Evolutionary conservation across 2,888 invertebrate species (phyloP).

Genomic region (Acleris laterana): DNA sequence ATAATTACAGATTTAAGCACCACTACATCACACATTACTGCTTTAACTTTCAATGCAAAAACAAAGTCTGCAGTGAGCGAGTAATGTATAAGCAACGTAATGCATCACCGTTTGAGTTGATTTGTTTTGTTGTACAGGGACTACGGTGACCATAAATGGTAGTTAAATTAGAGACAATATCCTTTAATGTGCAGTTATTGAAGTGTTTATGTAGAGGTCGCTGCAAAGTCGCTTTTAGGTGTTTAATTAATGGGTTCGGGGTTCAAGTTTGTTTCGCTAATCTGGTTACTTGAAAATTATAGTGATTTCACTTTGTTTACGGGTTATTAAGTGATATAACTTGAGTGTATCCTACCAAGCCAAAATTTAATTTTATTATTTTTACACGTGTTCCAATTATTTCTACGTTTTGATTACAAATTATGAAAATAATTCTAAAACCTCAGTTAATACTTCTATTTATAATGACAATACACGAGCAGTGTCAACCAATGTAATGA

Average conservation of each 20-base stretch:
- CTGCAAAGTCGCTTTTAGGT: constrained; percentile 56
- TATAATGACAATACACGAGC: too few relatives aligned
- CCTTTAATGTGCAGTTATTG: constrained; percentile 78
- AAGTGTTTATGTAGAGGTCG: constrained; percentile 72
- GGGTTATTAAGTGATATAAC: not conserved
- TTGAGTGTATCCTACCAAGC: not conserved
- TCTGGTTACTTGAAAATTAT: constrained; percentile 5
- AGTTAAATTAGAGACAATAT: constrained; percentile 78
- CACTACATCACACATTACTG: constrained; percentile 36
- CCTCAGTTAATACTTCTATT: too few relatives aligned
- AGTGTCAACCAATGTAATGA: too few relatives aligned
- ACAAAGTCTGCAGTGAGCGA: constrained; percentile 27
- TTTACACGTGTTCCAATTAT: too few relatives aligned
- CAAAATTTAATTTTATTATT: too few relatives aligned
- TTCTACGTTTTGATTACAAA: too few relatives aligned
- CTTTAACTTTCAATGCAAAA: not conserved
- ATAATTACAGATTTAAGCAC: constrained; percentile 7
- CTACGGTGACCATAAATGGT: constrained; percentile 77
- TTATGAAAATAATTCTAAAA: too few relatives aligned
- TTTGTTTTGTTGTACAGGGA: constrained; percentile 50
- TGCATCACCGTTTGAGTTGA: constrained; percentile 14
- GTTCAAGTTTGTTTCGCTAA: constrained; percentile 8
- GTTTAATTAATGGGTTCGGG: constrained; percentile 58
- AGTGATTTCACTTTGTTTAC: not conserved
- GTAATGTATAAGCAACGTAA: constrained; percentile 33